Evolutionary conservation across 2,888 invertebrate species (phyloP).

Genomic region (Drosophila meridiana): DNA sequence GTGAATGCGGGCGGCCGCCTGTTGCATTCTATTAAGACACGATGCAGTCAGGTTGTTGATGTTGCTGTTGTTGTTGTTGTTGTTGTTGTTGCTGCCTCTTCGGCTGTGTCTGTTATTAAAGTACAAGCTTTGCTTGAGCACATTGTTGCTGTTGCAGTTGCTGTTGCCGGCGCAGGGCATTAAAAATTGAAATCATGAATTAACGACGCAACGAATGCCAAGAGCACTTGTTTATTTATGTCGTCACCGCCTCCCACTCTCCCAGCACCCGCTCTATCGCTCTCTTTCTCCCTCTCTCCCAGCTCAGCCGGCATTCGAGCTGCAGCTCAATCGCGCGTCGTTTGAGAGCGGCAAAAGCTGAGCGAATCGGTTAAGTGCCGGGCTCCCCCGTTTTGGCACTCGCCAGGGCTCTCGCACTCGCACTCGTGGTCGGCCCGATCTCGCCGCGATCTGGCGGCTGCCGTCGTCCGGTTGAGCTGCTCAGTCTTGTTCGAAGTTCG

Average conservation of each 20-base stretch:
- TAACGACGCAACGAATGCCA: conserved; percentile 78
- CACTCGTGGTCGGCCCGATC: conserved; percentile 16
- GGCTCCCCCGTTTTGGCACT: conserved; percentile 23
- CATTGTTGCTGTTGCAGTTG: conserved; percentile 51
- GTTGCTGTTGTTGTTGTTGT: conserved; percentile 23
- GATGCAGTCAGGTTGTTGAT: conserved; percentile 59
- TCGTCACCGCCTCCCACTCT: conserved; percentile 32
- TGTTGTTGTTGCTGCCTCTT: conserved; percentile 33
- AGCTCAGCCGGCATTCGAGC: conserved; percentile 62
- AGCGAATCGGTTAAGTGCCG: conserved; percentile 70
- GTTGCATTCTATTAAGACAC: conserved; percentile 69
- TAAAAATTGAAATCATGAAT: conserved; percentile 81
- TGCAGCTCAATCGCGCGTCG: conserved; percentile 46
- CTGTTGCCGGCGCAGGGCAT: conserved; percentile 69
- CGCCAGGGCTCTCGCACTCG: not conserved
- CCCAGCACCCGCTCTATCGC: not conserved
- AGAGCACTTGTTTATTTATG: conserved; percentile 81
- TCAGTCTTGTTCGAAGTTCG: conserved; percentile 79
- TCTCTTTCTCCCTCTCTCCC: not conserved
- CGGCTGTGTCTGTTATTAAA: conserved; percentile 66
- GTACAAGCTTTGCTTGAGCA: conserved; percentile 67
- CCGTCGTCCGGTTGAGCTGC: conserved; percentile 31
- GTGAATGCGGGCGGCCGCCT: conserved; percentile 72
- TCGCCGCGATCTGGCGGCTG: conserved; percentile 31
- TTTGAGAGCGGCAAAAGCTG: conserved; percentile 37